Evolutionary conservation across 2,113 vertebrate species (phyloP).

Genomic region (Castor canadensis): DNA sequence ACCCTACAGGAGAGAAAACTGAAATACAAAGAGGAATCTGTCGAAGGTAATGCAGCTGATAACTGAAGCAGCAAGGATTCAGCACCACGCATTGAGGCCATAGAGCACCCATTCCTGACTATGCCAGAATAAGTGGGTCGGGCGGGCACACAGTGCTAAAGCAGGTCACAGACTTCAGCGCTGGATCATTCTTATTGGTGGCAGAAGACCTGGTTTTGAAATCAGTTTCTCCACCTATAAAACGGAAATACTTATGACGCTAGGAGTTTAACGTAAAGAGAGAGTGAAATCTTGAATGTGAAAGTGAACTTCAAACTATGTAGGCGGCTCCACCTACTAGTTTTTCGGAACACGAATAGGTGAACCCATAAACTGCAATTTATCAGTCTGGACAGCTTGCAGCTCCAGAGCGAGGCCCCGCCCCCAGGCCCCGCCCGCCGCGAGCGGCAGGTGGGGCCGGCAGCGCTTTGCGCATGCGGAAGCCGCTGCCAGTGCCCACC

Average conservation of each 20-base stretch:
- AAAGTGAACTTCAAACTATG: slow-evolving; percentile 21
- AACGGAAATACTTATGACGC: neutral
- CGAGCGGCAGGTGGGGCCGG: slow-evolving; percentile 61
- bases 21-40: neutral
- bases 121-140: neutral
- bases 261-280: neutral
- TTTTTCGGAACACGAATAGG: neutral
- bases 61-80: neutral
- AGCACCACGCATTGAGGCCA: neutral
- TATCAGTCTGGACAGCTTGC: rapidly evolving
- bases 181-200: neutral
- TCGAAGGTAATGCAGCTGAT: neutral
- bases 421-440: slow-evolving; percentile 2
- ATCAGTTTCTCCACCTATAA: neutral
- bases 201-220: neutral
- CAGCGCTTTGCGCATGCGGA: slow-evolving; percentile 69
- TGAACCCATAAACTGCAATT: neutral
- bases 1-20: neutral
- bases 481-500: slow-evolving; percentile 53
- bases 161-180: neutral
- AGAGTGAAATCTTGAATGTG: neutral
- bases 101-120: neutral
- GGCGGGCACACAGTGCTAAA: neutral
- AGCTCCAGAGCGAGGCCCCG: neutral
- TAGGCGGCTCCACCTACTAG: neutral